Percentiles rank a stretch among this genome's conserved stretches.
These are phyloP conservation scores for Abrostola triplasia DNA, from an alignment of 2,888 invertebrate species.

Conservation along the genomic window DNA sequence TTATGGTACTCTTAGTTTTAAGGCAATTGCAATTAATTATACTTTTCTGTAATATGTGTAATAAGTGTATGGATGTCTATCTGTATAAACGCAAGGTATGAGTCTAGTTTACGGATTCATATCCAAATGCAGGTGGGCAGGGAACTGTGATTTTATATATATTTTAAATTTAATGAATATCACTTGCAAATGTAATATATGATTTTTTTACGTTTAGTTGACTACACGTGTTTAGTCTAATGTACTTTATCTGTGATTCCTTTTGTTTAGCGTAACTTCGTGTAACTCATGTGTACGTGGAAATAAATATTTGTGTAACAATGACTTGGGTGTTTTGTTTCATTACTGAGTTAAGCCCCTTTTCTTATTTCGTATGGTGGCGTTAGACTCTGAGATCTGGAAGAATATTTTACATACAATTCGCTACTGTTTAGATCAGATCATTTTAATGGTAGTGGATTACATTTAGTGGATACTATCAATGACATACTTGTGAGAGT, in stretches of 20 bases:
- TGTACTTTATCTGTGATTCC: constrained; percentile 86
- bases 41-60: constrained; percentile 23
- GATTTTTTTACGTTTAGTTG: constrained; percentile 48
- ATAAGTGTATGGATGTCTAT: constrained; percentile 26
- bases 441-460: too few species aligned
- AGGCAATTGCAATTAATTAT: constrained; percentile 19
- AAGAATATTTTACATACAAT: neutral
- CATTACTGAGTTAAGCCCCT: constrained; percentile 29
- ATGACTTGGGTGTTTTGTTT: constrained; percentile 49
- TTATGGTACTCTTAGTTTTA: constrained; percentile 38
- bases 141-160: constrained; percentile 57
- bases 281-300: constrained; percentile 81
- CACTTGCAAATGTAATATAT: constrained; percentile 55
- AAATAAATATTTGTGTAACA: constrained; percentile 85
- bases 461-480: too few species aligned
- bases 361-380: neutral
- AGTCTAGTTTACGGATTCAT: constrained; percentile 25
- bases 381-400: too few species aligned
- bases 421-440: too few species aligned
- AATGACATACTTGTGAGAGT: too few species aligned
- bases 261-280: constrained; percentile 77
- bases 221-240: constrained; percentile 59
- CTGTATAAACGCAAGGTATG: constrained; percentile 17
- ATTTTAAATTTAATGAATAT: constrained; percentile 49
- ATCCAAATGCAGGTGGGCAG: constrained; percentile 49